Conservation (phyloP, 2,797 vertebrate species). For the Myotis pilosus region DNA sequence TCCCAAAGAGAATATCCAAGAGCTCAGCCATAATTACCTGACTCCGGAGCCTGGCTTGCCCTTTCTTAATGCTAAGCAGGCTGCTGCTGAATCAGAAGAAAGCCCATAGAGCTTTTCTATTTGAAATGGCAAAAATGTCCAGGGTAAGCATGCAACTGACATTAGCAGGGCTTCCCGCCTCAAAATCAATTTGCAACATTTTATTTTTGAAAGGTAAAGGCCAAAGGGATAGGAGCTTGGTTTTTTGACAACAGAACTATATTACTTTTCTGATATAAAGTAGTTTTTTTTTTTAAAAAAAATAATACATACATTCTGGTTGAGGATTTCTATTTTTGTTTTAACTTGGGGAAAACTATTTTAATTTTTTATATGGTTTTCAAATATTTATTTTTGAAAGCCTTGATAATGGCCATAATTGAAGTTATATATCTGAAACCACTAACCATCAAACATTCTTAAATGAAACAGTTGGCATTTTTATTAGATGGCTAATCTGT, state of each 20-base stretch:
- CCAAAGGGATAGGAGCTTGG: slow-evolving; percentile 56
- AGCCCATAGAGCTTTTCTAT: slow-evolving; percentile 50
- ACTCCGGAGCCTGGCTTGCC: slow-evolving; percentile 53
- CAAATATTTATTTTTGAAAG: slow-evolving; percentile 63
- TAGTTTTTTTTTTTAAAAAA: slow-evolving; percentile 11
- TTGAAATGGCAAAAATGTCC: slow-evolving; percentile 56
- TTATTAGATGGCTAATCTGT: slow-evolving; percentile 34
- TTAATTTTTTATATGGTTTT: slow-evolving; percentile 36
- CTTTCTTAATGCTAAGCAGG: slow-evolving; percentile 73
- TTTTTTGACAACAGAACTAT: slow-evolving; percentile 53
- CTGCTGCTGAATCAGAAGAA: slow-evolving; percentile 67
- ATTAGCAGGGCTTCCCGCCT: slow-evolving; percentile 53
- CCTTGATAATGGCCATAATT: slow-evolving; percentile 45
- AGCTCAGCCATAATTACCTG: slow-evolving; percentile 70
- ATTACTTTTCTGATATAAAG: slow-evolving; percentile 58
- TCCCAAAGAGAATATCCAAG: slow-evolving; percentile 61
- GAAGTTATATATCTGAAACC: slow-evolving; percentile 47
- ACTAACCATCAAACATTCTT: slow-evolving; percentile 18
- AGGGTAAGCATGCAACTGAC: slow-evolving; percentile 44
- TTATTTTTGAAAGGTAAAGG: slow-evolving; percentile 72
- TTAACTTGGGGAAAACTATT: slow-evolving; percentile 50
- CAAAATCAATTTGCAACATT: slow-evolving; percentile 71
- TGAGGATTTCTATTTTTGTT: slow-evolving; percentile 51
- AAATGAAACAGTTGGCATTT: slow-evolving; percentile 50
- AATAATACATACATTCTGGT: neutral